Evolutionary conservation across 2,888 invertebrate genomes (phyloP), one percentile per base, ranked within the genome.

Genomic region (Ophioninae sp.): DNA sequence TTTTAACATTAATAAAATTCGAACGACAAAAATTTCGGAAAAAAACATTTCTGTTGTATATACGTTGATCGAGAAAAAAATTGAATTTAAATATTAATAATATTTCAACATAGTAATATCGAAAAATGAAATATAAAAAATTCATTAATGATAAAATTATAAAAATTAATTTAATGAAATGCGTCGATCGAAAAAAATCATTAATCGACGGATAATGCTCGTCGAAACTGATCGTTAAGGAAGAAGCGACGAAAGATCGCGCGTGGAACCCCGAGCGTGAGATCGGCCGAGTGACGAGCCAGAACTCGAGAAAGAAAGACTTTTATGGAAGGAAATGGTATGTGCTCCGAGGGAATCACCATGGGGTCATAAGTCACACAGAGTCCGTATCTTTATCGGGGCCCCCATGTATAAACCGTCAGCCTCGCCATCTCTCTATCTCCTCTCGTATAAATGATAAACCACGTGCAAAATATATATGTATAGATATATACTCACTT

Each of bases 401-500:
- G 71, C 68, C 88, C 89, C 86, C 88, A 88, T 88, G 87, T 90
- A 74, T 74, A 89, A 89, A 85, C 89, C 44, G 88, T 84, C 88
- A 86, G 86, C 81, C 84, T 89, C 87, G 80, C 83, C 83, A 83
- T 83, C 80, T 65, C 63, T 78, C 73, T 83, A 80, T 83, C 77
- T 74, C 56, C 69, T 68, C 81, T 75, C 79, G 23, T 37, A 10
- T 58, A 72, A 73, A 72, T 83, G 90, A 90, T 90, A 90, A 86
- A 87, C 88, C 91, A 90, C 91, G 90, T 91, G 89, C 90, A 89
- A 91, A 90, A 90, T 61, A 72, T 89, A 56, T 44, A 13, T 1
- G 13, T 44, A 44, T 67, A 67, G 59, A 90, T 44, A 88, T 89
- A 87, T 88, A 87, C 30, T 80, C 41, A 81, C 80, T 13, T 44